Percentiles rank a stretch among this genome's conserved stretches.
Conservation (phyloP, 1,140 invertebrate genomes). For the Aphis gossypii region DNA sequence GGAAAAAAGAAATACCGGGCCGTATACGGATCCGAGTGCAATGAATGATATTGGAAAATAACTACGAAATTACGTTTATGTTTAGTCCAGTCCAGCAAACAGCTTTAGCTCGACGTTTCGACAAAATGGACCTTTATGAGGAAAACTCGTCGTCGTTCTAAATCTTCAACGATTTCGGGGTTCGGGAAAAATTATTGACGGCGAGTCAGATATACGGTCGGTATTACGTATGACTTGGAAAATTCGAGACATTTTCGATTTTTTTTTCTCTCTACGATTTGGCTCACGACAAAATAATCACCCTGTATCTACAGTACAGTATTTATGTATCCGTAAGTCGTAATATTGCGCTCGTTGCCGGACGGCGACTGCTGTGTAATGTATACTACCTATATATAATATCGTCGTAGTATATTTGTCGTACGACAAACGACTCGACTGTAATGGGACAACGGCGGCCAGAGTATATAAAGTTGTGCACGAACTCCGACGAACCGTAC, state of each 20-base stretch:
- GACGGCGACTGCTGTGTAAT: background rate
- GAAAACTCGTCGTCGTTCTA: background rate
- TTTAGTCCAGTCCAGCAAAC: background rate
- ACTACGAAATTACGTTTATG: background rate
- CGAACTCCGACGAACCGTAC: conserved; percentile 1
- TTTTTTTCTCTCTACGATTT: background rate
- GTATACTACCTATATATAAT: background rate
- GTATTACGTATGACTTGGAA: background rate
- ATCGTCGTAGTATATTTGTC: background rate
- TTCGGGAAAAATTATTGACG: background rate
- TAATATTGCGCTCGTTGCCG: background rate
- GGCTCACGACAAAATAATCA: background rate
- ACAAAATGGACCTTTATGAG: background rate
- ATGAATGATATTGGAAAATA: background rate
- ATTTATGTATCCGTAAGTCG: background rate
- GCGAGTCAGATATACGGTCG: background rate
- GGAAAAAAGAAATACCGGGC: background rate
- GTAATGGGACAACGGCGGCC: background rate
- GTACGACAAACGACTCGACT: background rate
- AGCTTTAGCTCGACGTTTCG: background rate
- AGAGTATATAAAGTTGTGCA: background rate
- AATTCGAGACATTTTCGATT: background rate
- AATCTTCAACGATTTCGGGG: background rate
- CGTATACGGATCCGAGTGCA: background rate
- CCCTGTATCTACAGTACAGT: background rate